Conservation (phyloP, 2,888 invertebrate genomes). For the Andrena camellia region DNA sequence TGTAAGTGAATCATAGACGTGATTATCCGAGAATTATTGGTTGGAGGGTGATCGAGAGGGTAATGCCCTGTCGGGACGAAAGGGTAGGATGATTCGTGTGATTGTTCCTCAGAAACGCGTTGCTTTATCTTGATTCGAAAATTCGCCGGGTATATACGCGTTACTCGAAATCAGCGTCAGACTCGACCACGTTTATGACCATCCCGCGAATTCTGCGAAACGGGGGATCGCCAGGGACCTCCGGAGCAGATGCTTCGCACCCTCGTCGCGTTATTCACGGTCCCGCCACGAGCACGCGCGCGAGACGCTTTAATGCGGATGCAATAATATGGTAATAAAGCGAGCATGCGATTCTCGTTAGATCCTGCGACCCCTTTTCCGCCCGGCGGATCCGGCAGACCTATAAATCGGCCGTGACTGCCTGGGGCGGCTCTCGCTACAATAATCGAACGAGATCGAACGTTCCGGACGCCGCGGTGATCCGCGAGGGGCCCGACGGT, state of each 20-base stretch:
- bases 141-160: not conserved
- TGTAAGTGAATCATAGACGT: slow-evolving; percentile 41
- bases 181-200: not conserved
- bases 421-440: slow-evolving; percentile 50
- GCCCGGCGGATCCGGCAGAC: slow-evolving; percentile 41
- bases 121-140: slow-evolving; percentile 15
- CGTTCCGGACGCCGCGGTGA: not conserved
- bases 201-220: not conserved
- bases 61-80: slow-evolving; percentile 18
- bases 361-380: slow-evolving; percentile 55
- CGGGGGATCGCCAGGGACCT: not conserved
- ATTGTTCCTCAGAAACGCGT: slow-evolving; percentile 32
- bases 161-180: not conserved
- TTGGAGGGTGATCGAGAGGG: slow-evolving; percentile 25
- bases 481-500: not conserved
- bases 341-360: slow-evolving; percentile 66
- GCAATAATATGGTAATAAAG: slow-evolving; percentile 70
- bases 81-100: slow-evolving; percentile 36
- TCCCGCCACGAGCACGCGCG: slow-evolving; percentile 27
- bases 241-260: slow-evolving; percentile 49
- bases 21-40: slow-evolving; percentile 51
- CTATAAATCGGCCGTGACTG: slow-evolving; percentile 66
- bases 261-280: slow-evolving; percentile 17
- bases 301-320: slow-evolving; percentile 41
- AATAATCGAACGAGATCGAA: slow-evolving; percentile 59